Percentiles rank a stretch among this genome's conserved stretches.
Conservation (phyloP, 64 coral and sea anemone genomes). For the Stichodactyla mertensii region DNA sequence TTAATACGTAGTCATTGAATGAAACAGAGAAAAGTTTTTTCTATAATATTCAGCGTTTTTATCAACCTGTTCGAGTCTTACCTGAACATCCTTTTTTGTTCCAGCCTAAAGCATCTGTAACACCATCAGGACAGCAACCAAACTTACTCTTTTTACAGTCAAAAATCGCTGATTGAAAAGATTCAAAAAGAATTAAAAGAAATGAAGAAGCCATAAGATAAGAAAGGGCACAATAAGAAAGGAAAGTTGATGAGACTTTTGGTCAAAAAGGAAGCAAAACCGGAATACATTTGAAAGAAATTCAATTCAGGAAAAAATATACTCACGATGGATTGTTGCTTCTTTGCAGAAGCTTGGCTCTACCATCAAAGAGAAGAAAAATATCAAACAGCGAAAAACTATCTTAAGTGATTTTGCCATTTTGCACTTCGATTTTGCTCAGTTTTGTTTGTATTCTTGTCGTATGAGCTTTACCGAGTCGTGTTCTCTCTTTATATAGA, state of each 20-base stretch:
- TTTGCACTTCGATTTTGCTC: neutral
- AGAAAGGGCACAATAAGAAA: too few relatives aligned
- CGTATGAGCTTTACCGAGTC: neutral
- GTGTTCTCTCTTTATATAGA: neutral
- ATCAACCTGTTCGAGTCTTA: neutral
- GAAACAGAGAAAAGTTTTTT: too few relatives aligned
- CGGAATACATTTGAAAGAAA: neutral
- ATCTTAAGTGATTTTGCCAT: neutral
- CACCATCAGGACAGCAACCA: neutral
- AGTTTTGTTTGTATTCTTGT: neutral
- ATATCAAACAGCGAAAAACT: neutral
- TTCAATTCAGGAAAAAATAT: neutral
- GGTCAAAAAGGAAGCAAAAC: neutral
- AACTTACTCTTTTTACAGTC: neutral
- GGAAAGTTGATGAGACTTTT: too few relatives aligned
- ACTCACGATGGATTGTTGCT: neutral
- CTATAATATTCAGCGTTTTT: too few relatives aligned
- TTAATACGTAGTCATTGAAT: too few relatives aligned
- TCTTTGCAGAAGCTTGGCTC: neutral
- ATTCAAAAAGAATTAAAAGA: too few relatives aligned
- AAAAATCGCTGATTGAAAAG: too few relatives aligned
- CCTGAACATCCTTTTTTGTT: neutral
- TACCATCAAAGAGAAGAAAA: neutral
- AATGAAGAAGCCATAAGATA: too few relatives aligned
- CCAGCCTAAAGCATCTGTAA: neutral